phyloP scores from a whole-genome alignment of 2,888 invertebrate species.

The Hyles lineata region DNA sequence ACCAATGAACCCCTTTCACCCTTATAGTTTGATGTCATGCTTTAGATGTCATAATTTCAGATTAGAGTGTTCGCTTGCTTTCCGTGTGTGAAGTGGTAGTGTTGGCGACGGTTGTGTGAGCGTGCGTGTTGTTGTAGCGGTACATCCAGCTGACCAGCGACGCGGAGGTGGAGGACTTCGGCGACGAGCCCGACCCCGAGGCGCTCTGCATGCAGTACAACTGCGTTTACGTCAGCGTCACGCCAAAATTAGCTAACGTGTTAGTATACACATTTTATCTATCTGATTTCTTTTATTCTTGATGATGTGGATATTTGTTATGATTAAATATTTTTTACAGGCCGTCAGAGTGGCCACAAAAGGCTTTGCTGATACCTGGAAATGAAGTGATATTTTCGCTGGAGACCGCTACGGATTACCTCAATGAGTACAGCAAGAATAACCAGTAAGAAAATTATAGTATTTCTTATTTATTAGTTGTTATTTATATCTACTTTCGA shows the following conservation, averaged over 20 bases:
- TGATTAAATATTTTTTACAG: slow-evolving; percentile 56
- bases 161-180: slow-evolving; percentile 69
- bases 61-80: slow-evolving; percentile 18
- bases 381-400: slow-evolving; percentile 97
- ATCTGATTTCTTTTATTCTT: rapidly evolving
- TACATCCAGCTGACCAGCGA: slow-evolving; percentile 67
- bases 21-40: slow-evolving; percentile 2
- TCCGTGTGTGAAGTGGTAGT: neutral
- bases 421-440: slow-evolving; percentile 92
- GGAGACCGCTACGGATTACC: slow-evolving; percentile 97
- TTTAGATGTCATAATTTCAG: slow-evolving; percentile 17
- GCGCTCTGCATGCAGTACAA: slow-evolving; percentile 75
- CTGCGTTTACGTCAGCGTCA: slow-evolving; percentile 76
- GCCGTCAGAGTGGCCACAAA: slow-evolving; percentile 92
- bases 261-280: slow-evolving; percentile 49
- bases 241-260: slow-evolving; percentile 72
- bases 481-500: no score
- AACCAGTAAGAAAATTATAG: slow-evolving; percentile 57
- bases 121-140: slow-evolving; percentile 52
- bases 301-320: neutral
- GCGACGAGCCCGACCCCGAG: slow-evolving; percentile 63
- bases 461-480: neutral
- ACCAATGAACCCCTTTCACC: slow-evolving; percentile 35
- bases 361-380: slow-evolving; percentile 93
- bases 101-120: neutral